A percentile compares a stretch with the other conserved stretches of the same genome.
phyloP scores from a whole-genome alignment of 2,888 invertebrate genomes.

The Liposcelis brunnea region DNA sequence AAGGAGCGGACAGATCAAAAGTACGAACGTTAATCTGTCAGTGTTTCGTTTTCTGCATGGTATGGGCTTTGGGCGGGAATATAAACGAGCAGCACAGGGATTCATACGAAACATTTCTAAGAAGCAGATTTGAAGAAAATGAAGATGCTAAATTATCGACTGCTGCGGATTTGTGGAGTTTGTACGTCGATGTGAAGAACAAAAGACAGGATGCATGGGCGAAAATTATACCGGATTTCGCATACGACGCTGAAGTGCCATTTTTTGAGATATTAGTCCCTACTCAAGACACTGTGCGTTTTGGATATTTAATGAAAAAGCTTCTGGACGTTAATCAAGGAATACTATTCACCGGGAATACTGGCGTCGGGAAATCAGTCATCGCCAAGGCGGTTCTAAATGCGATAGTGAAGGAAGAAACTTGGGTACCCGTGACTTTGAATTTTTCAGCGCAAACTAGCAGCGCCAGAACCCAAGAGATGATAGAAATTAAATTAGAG shows the following conservation, averaged over 20 bases:
- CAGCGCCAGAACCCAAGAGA: conserved; percentile 62
- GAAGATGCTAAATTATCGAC: conserved; percentile 52
- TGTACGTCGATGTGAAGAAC: conserved; percentile 53
- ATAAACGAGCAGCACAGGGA: conserved; percentile 49
- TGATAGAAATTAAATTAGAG: conserved; percentile 70
- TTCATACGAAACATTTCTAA: conserved; percentile 48
- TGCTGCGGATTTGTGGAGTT: conserved; percentile 54
- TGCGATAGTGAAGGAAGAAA: conserved; percentile 37
- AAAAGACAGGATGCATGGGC: conserved; percentile 59
- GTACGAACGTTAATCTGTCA: conserved; percentile 50
- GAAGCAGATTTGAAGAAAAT: conserved; percentile 50
- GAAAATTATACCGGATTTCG: conserved; percentile 56
- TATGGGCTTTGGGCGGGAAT: conserved; percentile 82
- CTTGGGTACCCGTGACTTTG: conserved; percentile 52
- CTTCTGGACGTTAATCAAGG: conserved; percentile 54
- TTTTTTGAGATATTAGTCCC: conserved; percentile 85
- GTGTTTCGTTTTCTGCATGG: conserved; percentile 61
- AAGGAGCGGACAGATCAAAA: conserved; percentile 32
- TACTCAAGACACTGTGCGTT: conserved; percentile 77
- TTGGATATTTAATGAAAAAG: conserved; percentile 61
- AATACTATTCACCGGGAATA: conserved; percentile 78
- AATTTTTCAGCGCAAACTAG: conserved; percentile 88
- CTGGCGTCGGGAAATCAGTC: conserved; percentile 81
- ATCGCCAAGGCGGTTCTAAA: conserved; percentile 59
- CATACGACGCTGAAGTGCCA: conserved; percentile 47